These are phyloP conservation scores for Cenopis cana DNA, from an alignment of 2,888 invertebrate genomes.

Conservation along the genomic window DNA sequence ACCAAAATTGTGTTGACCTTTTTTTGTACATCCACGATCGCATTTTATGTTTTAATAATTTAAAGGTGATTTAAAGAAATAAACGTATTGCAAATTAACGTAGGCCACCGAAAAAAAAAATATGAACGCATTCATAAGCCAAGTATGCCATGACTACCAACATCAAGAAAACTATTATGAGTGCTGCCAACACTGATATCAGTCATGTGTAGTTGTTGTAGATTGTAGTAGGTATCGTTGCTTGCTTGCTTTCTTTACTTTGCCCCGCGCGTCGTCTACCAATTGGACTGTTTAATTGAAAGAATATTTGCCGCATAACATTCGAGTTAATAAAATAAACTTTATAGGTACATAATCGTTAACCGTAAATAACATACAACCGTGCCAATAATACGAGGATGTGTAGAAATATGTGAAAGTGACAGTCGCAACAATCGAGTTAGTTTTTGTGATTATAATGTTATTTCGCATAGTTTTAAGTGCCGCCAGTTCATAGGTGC, in stretches of 20 bases:
- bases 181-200: constrained; percentile 63
- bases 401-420: constrained; percentile 76
- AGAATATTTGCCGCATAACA: constrained; percentile 65
- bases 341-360: constrained; percentile 53
- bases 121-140: constrained; percentile 58
- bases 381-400: constrained; percentile 64
- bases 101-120: background rate
- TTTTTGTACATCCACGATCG: too few species aligned
- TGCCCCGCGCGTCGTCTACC: constrained; percentile 77
- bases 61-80: too few species aligned
- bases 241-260: constrained; percentile 77
- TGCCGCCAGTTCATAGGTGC: constrained; percentile 69
- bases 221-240: constrained; percentile 55
- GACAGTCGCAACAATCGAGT: constrained; percentile 73
- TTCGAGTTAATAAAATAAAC: constrained; percentile 64
- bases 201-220: constrained; percentile 69
- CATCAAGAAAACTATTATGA: constrained; percentile 48
- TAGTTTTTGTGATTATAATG: constrained; percentile 74
- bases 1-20: too few species aligned
- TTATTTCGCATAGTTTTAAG: constrained; percentile 73
- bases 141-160: constrained; percentile 55
- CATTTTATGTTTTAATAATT: background rate
- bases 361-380: constrained; percentile 54
- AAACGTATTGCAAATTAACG: background rate
- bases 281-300: constrained; percentile 70